Evolutionary conservation across 1,140 invertebrate genomes (phyloP).

Genomic region (Formica exsecta): DNA sequence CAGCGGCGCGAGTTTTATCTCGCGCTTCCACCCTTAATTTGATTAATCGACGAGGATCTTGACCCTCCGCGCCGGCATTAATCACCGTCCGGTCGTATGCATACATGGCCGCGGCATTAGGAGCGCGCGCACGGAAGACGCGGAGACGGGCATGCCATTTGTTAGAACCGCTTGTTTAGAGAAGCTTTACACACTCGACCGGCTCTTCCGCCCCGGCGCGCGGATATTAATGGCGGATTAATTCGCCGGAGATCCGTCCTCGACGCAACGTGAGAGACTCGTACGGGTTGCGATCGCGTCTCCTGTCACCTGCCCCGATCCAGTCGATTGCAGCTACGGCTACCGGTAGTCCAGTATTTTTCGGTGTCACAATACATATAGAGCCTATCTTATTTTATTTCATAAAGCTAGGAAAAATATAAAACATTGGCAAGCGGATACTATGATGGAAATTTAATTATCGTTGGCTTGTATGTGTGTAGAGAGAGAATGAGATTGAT

Average conservation of each 20-base stretch:
- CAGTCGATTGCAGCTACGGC: neutral
- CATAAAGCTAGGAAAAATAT: neutral
- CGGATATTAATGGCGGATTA: constrained; percentile 86
- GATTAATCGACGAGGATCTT: constrained; percentile 86
- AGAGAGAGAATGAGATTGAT: too few relatives aligned
- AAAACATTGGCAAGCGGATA: too few relatives aligned
- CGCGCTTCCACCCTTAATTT: constrained; percentile 86
- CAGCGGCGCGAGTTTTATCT: constrained; percentile 85
- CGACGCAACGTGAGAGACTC: constrained; percentile 68
- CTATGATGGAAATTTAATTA: too few relatives aligned
- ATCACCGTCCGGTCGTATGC: constrained; percentile 84
- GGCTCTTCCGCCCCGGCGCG: constrained; percentile 79
- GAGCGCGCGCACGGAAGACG: constrained; percentile 44
- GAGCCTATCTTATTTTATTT: neutral
- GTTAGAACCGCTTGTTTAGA: constrained; percentile 86
- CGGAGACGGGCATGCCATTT: constrained; percentile 80
- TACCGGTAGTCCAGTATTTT: neutral
- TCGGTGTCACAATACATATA: neutral
- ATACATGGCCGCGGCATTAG: constrained; percentile 85
- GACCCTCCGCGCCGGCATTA: constrained; percentile 83
- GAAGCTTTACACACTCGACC: constrained; percentile 85
- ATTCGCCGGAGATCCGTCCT: constrained; percentile 79
- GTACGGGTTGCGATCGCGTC: neutral
- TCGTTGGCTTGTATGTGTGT: too few relatives aligned
- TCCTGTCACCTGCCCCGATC: constrained; percentile 9